phyloP scores from a whole-genome alignment of 2,888 invertebrate genomes.

The Falcaria lacertinaria region DNA sequence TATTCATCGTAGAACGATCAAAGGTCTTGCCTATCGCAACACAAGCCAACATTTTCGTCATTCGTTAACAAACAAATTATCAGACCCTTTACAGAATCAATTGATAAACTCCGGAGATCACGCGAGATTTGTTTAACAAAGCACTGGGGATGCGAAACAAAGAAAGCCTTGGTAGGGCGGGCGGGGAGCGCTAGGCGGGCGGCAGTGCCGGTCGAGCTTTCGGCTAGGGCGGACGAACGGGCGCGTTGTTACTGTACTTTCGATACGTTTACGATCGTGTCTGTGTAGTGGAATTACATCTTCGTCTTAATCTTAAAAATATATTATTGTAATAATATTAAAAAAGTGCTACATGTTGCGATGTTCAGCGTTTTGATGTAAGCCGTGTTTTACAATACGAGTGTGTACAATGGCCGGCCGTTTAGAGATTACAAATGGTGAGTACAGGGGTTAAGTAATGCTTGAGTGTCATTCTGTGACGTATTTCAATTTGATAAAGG shows the following conservation, averaged over 20 bases:
- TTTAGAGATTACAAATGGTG: conserved; percentile 37
- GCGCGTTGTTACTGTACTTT: conserved; percentile 17
- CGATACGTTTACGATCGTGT: conserved; percentile 40
- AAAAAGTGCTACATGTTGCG: conserved; percentile 25
- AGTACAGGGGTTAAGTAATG: conserved; percentile 10
- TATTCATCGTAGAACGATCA: not conserved
- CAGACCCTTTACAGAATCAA: conserved; percentile 35
- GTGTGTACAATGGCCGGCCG: conserved; percentile 18
- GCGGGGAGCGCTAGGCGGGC: conserved; percentile 58
- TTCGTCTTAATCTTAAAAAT: conserved; percentile 11
- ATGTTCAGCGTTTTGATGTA: conserved; percentile 29
- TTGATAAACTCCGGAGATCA: conserved; percentile 56
- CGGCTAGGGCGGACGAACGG: conserved; percentile 41
- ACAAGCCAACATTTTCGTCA: not conserved
- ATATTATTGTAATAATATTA: conserved; percentile 12
- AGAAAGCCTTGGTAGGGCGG: conserved; percentile 69
- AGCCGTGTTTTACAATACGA: conserved; percentile 15
- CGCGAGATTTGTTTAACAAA: conserved; percentile 64
- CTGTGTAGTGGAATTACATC: conserved; percentile 24
- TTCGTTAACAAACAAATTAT: conserved; percentile 13
- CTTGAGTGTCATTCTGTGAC: not conserved
- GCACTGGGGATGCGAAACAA: conserved; percentile 69
- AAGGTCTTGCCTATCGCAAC: not conserved
- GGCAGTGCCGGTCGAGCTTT: conserved; percentile 58
- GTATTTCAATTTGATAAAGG: not conserved